Conservation (phyloP, 1,140 invertebrate species). For the Aphis gossypii region DNA sequence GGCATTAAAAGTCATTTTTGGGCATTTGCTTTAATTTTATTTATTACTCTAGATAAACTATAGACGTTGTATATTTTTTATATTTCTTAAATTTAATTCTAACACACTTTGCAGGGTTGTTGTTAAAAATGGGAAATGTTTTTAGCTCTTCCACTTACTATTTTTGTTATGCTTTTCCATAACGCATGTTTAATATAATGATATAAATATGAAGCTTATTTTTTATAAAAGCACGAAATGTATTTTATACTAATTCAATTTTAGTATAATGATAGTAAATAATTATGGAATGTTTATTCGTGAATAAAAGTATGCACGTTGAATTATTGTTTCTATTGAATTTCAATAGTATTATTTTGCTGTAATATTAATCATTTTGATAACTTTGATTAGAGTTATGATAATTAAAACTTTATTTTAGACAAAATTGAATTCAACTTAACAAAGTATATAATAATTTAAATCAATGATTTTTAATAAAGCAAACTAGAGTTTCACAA, state of each 20-base stretch:
- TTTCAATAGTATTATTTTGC: background rate
- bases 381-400: background rate
- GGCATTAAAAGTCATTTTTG: conserved; percentile 47
- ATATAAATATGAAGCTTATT: conserved; percentile 15
- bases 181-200: conserved; percentile 22
- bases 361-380: background rate
- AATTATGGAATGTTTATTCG: background rate
- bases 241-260: background rate
- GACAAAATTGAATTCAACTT: background rate
- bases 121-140: conserved; percentile 1
- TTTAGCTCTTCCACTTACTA: background rate
- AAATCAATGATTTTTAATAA: background rate
- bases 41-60: conserved; percentile 13
- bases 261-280: background rate
- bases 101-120: background rate
- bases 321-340: background rate
- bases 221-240: conserved; percentile 35
- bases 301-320: background rate
- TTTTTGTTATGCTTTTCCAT: conserved; percentile 28
- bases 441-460: background rate
- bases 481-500: background rate
- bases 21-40: conserved; percentile 52
- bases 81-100: conserved; percentile 17
- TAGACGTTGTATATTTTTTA: conserved; percentile 2
- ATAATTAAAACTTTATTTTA: background rate